phyloP scores from a whole-genome alignment of 2,888 invertebrate species.

The Cantharis lateralis region DNA sequence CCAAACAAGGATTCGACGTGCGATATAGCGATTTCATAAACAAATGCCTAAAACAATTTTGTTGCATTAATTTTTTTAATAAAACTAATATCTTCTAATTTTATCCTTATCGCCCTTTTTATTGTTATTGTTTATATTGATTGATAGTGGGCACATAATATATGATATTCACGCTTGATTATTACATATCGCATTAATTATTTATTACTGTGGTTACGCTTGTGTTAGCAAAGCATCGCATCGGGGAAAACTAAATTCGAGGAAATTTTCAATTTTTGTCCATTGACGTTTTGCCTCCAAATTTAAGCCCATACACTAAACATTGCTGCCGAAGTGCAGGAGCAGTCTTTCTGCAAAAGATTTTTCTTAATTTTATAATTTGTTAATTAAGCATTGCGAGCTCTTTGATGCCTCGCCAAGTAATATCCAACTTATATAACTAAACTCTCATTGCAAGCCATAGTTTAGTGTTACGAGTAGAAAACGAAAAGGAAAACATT shows the following conservation, averaged over 20 bases:
- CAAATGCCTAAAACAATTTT: slow-evolving; percentile 18
- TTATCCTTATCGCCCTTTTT: background rate
- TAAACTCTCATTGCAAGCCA: background rate
- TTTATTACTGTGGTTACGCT: background rate
- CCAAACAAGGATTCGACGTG: slow-evolving; percentile 74
- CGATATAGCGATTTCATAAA: slow-evolving; percentile 52
- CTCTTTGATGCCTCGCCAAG: background rate
- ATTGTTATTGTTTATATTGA: background rate
- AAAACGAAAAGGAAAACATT: background rate
- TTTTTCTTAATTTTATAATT: background rate
- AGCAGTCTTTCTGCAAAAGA: background rate
- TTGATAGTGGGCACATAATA: background rate
- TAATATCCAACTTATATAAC: background rate
- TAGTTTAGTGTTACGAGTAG: background rate
- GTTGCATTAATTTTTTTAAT: background rate
- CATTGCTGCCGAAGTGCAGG: background rate
- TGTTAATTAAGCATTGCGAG: background rate
- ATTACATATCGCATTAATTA: background rate
- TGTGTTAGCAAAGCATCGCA: background rate
- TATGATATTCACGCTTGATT: background rate
- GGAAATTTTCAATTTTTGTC: background rate
- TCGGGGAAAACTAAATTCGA: background rate
- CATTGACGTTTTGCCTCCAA: background rate
- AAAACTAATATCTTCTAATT: background rate
- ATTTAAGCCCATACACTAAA: background rate